These are phyloP conservation scores for Melinopterus prodromus DNA, from an alignment of 2,888 invertebrate species.

Conservation along the genomic window DNA sequence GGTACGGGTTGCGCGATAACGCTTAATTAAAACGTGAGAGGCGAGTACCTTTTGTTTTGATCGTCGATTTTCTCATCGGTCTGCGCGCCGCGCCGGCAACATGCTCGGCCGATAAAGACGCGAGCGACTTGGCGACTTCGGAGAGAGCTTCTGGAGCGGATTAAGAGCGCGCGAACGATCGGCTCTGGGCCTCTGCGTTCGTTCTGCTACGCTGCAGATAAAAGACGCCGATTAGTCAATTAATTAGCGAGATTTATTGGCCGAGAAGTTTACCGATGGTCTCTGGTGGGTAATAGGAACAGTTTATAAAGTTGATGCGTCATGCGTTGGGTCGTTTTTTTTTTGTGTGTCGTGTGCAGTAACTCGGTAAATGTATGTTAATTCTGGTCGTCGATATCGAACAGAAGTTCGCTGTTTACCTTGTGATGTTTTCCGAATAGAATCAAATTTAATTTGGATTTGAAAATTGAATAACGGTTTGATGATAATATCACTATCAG, in stretches of 20 bases:
- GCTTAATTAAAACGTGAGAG: not conserved
- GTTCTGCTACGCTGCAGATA: not conserved
- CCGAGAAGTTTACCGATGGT: not conserved
- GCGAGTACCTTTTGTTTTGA: not conserved
- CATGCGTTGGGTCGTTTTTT: no score
- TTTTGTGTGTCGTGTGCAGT: no score
- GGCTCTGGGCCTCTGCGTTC: not conserved
- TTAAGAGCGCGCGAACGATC: not conserved
- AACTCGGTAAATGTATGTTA: no score
- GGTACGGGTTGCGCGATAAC: not conserved
- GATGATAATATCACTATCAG: no score
- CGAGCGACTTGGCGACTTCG: not conserved
- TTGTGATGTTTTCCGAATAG: no score
- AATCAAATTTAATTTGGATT: no score
- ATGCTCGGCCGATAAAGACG: not conserved
- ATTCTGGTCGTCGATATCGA: no score
- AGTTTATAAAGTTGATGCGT: not conserved
- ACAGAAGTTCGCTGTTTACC: no score
- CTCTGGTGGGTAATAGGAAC: not conserved
- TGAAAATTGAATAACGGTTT: no score
- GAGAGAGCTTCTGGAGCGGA: not conserved
- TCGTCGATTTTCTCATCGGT: not conserved
- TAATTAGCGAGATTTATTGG: not conserved
- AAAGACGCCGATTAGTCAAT: conserved; percentile 4
- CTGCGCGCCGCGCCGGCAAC: not conserved